Conservation (phyloP, 2,888 invertebrate species). For the Tenthredo livida region DNA sequence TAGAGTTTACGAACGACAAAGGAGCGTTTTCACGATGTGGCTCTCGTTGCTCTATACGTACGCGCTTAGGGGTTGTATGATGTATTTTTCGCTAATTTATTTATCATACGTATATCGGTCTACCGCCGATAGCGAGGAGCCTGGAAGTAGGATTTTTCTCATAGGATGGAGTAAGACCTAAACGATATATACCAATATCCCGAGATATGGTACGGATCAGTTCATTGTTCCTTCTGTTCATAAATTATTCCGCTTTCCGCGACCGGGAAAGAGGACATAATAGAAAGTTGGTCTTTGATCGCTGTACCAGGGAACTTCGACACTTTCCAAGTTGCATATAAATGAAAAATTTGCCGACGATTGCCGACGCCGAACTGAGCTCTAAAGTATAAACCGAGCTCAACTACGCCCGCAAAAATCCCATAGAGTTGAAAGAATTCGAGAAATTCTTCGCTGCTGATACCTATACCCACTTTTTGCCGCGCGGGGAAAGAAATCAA, state of each 20-base stretch:
- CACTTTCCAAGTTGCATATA: conserved; percentile 47
- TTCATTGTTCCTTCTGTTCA: conserved; percentile 57
- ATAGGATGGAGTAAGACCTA: neutral
- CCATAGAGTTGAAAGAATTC: neutral
- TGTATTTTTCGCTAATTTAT: neutral
- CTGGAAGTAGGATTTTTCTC: no score
- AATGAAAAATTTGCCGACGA: conserved; percentile 46
- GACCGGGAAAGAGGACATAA: conserved; percentile 26
- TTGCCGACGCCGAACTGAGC: conserved; percentile 11
- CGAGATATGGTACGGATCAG: conserved; percentile 43
- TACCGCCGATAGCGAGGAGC: neutral
- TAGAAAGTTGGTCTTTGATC: conserved; percentile 49
- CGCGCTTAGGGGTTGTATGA: neutral
- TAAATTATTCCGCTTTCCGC: conserved; percentile 58
- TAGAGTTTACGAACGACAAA: conserved; percentile 28
- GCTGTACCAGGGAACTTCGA: conserved; percentile 27
- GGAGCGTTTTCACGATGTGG: neutral
- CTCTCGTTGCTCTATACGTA: neutral
- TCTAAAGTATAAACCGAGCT: neutral
- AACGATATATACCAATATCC: conserved; percentile 48
- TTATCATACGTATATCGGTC: neutral
- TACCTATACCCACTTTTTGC: no score
- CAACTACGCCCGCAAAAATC: neutral
- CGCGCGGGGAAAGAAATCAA: neutral
- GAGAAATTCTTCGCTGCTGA: neutral